phyloP scores from a whole-genome alignment of 2,888 invertebrate species.

The Drosophila subsilvestris region DNA sequence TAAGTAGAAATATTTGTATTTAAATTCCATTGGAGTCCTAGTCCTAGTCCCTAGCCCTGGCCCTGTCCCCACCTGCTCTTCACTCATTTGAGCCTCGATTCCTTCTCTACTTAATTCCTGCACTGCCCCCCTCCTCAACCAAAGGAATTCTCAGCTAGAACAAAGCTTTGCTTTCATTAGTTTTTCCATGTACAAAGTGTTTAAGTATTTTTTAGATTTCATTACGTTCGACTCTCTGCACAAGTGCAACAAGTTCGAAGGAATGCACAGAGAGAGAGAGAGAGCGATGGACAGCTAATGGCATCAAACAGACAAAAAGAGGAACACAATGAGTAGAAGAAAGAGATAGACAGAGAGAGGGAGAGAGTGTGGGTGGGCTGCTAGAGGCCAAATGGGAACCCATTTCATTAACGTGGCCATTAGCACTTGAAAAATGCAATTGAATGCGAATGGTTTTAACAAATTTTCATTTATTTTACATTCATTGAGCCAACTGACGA shows the following conservation, averaged over 20 bases:
- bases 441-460: slow-evolving; percentile 68
- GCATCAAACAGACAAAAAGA: neutral
- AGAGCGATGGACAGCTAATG: slow-evolving; percentile 24
- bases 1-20: too few species aligned
- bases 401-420: slow-evolving; percentile 75
- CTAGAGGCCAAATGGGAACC: slow-evolving; percentile 29
- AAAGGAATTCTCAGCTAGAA: neutral
- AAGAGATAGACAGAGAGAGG: neutral
- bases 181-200: slow-evolving; percentile 1
- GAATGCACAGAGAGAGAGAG: slow-evolving; percentile 14
- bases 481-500: slow-evolving; percentile 67
- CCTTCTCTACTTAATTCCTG: neutral
- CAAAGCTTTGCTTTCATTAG: slow-evolving; percentile 5
- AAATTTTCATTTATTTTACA: slow-evolving; percentile 74
- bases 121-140: neutral
- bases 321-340: slow-evolving; percentile 4
- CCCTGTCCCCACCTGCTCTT: neutral
- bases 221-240: slow-evolving; percentile 54
- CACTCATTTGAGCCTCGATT: too few species aligned
- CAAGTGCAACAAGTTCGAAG: slow-evolving; percentile 46
- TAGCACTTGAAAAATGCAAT: slow-evolving; percentile 69
- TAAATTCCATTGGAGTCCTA: too few species aligned
- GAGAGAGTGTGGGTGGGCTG: neutral
- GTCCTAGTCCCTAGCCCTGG: too few species aligned
- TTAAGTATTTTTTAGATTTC: slow-evolving; percentile 43